These are phyloP conservation scores for Tridacna gigas DNA, from an alignment of 2,888 invertebrate species.

Conservation along the genomic window DNA sequence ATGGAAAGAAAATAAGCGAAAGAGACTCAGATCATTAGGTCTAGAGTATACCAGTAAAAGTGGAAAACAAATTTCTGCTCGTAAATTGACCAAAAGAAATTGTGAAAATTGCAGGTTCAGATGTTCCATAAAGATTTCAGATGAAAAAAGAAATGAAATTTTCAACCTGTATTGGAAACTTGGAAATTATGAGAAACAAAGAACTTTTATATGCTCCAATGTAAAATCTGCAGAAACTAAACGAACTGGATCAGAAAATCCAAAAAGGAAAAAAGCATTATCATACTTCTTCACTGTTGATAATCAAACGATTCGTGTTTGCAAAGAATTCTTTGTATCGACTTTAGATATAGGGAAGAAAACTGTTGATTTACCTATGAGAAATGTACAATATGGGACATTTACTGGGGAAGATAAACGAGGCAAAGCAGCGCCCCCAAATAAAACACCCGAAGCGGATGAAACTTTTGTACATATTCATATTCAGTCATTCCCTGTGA, in stretches of 20 bases:
- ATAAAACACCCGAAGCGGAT: neutral
- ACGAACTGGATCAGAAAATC: no score
- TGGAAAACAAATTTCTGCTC: no score
- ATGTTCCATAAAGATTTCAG: neutral
- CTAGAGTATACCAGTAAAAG: no score
- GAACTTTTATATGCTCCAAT: no score
- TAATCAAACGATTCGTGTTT: no score
- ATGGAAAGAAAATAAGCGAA: no score
- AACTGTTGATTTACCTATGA: conserved; percentile 41
- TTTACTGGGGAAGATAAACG: neutral
- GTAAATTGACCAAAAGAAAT: no score
- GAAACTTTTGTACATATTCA: neutral
- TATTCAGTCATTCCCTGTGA: neutral
- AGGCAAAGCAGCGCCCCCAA: neutral
- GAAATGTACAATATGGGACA: neutral
- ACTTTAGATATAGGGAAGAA: conserved; percentile 51
- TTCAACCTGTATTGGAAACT: neutral
- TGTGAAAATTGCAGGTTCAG: neutral
- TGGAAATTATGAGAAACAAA: no score
- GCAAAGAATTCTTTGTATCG: conserved; percentile 46
- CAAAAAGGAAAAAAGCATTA: no score
- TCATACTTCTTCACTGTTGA: no score
- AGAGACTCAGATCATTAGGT: no score
- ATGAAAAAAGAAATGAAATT: neutral
- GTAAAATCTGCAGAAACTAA: no score